Evolutionary conservation across 2,113 vertebrate genomes (phyloP), one percentile per base, ranked within the genome.

Genomic region (Nycticryphes semicollaris): DNA sequence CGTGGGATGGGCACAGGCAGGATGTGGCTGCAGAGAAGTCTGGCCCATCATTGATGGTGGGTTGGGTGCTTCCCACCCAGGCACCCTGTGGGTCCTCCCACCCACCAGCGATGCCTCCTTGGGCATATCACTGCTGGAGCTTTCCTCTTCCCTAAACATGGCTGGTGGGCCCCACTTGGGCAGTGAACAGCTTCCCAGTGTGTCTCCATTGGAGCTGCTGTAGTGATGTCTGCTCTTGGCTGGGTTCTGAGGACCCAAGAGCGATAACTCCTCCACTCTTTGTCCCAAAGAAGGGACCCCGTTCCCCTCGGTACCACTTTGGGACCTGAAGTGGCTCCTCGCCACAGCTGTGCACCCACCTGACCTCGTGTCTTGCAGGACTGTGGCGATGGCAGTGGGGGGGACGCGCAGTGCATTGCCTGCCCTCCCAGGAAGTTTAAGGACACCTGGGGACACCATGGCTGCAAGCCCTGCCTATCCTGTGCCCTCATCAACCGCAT

Each of bases 361-460:
- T 22, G 0, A 2, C 50, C 39, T 18, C 0, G 1, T 97, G 51
- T 97, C 47, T 95, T 73, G n/a, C 90, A 98, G 98, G 98, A 98
- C 30, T 99, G 98, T 30, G 98, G 98, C 1, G 98, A 98, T 5
- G 98, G 98, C 33, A 92, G 96, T 11, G 98, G 98, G 4, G 96
- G 92, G 25, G 96, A 97, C 5, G 97, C 97, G 0, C 97, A 93
- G 54, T 99, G 98, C 20, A 80, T 86, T 9, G 67, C 95, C 31
- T 99, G 98, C 92, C 98, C 94, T 12, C 94, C 96, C 51, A 96
- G 97, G 43, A 98, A 98, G 91, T 99, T 98, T 68, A 99, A 99
- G 97, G 98, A 98, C 66, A 97, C 78, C 76, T 98, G 98, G 97
- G 98, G 98, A 12, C 97, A 98, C 6, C 98, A 98, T 1, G 96